Percentiles rank a stretch among this genome's conserved stretches.
phyloP scores from a whole-genome alignment of 2,113 vertebrate genomes.

The Carassius gibelio region DNA sequence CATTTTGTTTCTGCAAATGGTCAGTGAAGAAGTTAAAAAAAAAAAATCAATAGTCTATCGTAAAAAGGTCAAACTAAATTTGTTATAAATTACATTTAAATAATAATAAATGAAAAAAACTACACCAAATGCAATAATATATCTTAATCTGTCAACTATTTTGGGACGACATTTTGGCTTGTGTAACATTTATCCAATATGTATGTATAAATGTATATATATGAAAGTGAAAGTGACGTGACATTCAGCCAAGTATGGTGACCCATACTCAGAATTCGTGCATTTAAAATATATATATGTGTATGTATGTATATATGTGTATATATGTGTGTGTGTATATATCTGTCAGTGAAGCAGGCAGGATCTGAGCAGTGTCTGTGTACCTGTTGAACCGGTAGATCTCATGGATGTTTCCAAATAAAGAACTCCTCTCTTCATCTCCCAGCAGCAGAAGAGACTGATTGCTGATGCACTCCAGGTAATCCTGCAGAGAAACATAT shows the following conservation, averaged over 20 bases:
- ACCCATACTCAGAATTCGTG: too few relatives aligned
- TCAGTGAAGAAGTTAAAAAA: not conserved
- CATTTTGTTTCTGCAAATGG: not conserved
- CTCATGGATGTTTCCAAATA: slow-evolving; percentile 95
- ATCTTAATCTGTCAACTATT: not conserved
- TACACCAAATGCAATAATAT: not conserved
- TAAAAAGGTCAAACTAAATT: not conserved
- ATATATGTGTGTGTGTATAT: too few relatives aligned
- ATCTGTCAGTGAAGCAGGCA: not conserved
- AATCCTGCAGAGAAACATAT: slow-evolving; percentile 79
- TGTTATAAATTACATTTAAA: not conserved
- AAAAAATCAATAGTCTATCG: not conserved
- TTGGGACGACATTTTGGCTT: not conserved
- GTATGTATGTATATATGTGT: too few relatives aligned
- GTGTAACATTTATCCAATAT: too few relatives aligned
- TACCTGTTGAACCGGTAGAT: slow-evolving; percentile 96
- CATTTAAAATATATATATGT: too few relatives aligned
- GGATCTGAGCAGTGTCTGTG: slow-evolving; percentile 5
- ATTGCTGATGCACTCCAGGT: slow-evolving; percentile 89
- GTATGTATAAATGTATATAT: too few relatives aligned
- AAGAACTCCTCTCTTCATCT: slow-evolving; percentile 85
- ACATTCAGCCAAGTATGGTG: too few relatives aligned
- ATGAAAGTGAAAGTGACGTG: too few relatives aligned
- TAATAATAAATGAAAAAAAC: not conserved
- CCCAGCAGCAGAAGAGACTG: slow-evolving; percentile 86